phyloP scores from a whole-genome alignment of 2,113 vertebrate genomes.

The Gila orcuttii region DNA sequence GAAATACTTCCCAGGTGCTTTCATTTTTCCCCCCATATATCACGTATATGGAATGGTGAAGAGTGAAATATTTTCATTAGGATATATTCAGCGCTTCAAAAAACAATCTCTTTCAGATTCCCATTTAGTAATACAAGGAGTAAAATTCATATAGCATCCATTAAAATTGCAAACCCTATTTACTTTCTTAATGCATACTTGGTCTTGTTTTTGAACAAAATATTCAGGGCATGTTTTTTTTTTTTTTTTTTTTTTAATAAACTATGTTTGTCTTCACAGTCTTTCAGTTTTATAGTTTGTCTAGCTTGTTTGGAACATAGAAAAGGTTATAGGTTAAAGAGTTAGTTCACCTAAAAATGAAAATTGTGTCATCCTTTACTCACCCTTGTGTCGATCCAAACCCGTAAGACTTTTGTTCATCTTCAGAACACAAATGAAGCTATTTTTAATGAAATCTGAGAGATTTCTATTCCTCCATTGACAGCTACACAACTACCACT shows the following conservation, averaged over 20 bases:
- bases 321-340: no score
- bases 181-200: background rate
- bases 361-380: no score
- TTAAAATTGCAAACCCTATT: background rate
- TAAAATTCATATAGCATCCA: background rate
- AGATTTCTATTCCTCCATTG: no score
- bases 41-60: background rate
- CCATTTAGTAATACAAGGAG: background rate
- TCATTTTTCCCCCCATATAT: background rate
- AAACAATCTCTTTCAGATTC: background rate
- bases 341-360: no score
- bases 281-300: background rate
- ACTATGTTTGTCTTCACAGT: background rate
- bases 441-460: no score
- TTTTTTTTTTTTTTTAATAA: background rate
- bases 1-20: conserved; percentile 39
- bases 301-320: no score
- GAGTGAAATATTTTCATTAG: background rate
- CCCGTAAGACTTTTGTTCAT: no score
- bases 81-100: background rate
- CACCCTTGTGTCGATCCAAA: no score
- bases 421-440: no score
- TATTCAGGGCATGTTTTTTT: background rate
- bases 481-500: no score
- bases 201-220: background rate